phyloP scores from a whole-genome alignment of 2,888 invertebrate genomes.

The Chironomus tentans region DNA sequence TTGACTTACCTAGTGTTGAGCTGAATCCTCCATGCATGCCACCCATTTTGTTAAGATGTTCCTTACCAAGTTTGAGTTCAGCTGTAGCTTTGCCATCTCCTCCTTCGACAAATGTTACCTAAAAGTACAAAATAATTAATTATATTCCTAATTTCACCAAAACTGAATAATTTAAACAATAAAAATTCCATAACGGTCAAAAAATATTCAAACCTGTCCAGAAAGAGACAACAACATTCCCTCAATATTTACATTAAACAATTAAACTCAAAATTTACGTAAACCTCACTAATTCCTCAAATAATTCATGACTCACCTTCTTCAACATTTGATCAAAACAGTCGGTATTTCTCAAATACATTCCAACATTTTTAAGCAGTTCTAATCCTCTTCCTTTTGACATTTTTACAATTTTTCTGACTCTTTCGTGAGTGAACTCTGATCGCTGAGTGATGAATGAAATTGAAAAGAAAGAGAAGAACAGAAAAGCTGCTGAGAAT shows the following conservation, averaged over 20 bases:
- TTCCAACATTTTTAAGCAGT: constrained; percentile 39
- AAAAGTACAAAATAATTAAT: too few relatives aligned
- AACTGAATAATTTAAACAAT: too few relatives aligned
- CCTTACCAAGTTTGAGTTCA: constrained; percentile 62
- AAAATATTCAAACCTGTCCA: not conserved
- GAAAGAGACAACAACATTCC: not conserved
- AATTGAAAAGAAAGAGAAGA: not conserved
- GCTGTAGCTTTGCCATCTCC: constrained; percentile 65
- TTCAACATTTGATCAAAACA: constrained; percentile 43
- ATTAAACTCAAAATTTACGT: not conserved
- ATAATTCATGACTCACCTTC: constrained; percentile 38
- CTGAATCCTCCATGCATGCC: constrained; percentile 80
- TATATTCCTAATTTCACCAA: too few relatives aligned
- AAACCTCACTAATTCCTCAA: not conserved
- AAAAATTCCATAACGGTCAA: not conserved
- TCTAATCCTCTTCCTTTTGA: constrained; percentile 37
- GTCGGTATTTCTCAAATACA: constrained; percentile 36
- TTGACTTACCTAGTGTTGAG: constrained; percentile 51
- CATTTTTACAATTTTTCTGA: constrained; percentile 26
- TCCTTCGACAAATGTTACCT: constrained; percentile 43
- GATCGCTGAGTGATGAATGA: not conserved
- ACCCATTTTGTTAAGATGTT: constrained; percentile 67
- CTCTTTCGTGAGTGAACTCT: not conserved
- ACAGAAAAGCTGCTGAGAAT: not conserved
- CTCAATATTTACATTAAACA: not conserved